Evolutionary conservation across 2,888 invertebrate genomes (phyloP), one percentile per base, ranked within the genome.

Genomic region (Drosophila robusta): DNA sequence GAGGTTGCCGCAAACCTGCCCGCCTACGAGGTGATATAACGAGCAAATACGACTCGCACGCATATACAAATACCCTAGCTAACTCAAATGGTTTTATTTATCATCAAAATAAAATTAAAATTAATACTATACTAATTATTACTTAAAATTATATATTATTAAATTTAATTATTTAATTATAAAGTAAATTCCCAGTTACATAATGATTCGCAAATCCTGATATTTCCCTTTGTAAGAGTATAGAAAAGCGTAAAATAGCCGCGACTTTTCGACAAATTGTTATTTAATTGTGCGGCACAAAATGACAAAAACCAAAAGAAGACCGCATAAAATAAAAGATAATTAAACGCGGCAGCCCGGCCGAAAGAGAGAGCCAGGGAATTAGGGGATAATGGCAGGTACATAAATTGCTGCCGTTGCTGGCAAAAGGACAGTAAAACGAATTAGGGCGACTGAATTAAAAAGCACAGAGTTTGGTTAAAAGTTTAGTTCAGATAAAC

Each of bases 241-340:
- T 62, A 5, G 12, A 18, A 64, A 44, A 50, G 63, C 47, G 60
- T 42, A 66, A 71, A 71, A 64, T 47, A 62, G 61, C 57, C 58
- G 32, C 45, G 58, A 65, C 46, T 63, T 46, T 16, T n/a, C 67
- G 76, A 69, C 67, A 65, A 83, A 83, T 88, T 83, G 80, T 82
- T 61, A 85, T 88, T 83, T 83, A 86, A 83, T 86, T 88, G 70
- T 72, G 62, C 55, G 73, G 58, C 60, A 58, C 46, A 63, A 74
- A 81, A 71, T 68, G 61, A 54, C 29, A 66, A 64, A 65, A 66
- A 62, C 6, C 39, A 38, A 32, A 56, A 65, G 49, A 42, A 45
- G 26, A 52, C 26, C 44, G 24, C 65, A 60, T 50, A 32, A 70
- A 70, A 67, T 49, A 49, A 55, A 51, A 55, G 41, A 42, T 52